Evolutionary conservation across 2,797 vertebrate species (phyloP).

Genomic region (Leontopithecus rosalia): DNA sequence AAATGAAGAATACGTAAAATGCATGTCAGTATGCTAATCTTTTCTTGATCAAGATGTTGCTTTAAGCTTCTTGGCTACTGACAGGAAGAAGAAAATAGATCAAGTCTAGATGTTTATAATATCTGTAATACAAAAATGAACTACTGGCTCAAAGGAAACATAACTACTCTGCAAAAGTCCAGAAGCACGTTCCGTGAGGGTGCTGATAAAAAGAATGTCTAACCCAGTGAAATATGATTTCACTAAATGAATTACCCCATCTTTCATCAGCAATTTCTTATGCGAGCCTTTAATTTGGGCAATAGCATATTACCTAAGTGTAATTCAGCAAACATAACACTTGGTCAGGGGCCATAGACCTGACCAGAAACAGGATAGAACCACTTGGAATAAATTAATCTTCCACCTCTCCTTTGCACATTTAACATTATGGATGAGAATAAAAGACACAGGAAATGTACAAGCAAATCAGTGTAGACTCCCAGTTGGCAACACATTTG

Average conservation of each 20-base stretch:
- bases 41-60: background rate
- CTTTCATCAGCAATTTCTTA: background rate
- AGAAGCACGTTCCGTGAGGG: background rate
- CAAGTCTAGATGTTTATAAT: background rate
- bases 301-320: background rate
- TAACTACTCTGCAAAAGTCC: background rate
- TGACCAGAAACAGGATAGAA: background rate
- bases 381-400: background rate
- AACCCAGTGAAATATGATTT: background rate
- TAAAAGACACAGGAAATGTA: background rate
- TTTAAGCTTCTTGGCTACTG: background rate
- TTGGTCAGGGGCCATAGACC: background rate
- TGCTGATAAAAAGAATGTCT: background rate
- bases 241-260: background rate
- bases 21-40: background rate
- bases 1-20: background rate
- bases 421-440: background rate
- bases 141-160: background rate
- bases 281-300: background rate
- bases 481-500: background rate
- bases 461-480: background rate
- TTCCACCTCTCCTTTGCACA: background rate
- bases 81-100: conserved; percentile 5
- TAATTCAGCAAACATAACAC: background rate
- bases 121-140: background rate